Percentiles rank a stretch among this genome's conserved stretches.
These are phyloP conservation scores for Andrena bicolor DNA, from an alignment of 2,888 invertebrate species.

Conservation along the genomic window DNA sequence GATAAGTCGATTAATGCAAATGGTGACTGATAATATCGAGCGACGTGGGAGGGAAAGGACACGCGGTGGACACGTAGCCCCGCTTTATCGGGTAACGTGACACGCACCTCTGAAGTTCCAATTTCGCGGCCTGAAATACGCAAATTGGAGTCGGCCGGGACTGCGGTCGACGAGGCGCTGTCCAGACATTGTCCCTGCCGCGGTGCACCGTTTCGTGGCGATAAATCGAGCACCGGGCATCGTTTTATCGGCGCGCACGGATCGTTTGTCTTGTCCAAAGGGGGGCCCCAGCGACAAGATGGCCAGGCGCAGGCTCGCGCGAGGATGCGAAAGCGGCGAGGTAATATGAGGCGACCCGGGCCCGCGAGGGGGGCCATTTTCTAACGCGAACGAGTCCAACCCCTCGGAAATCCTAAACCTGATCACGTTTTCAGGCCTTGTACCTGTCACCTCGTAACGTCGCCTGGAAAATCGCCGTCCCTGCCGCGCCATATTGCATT, in stretches of 20 bases:
- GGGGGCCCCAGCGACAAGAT: constrained; percentile 24
- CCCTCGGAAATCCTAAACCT: constrained; percentile 73
- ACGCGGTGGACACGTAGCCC: constrained; percentile 7
- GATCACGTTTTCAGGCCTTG: constrained; percentile 66
- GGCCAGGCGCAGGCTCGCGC: constrained; percentile 18
- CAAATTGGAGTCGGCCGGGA: constrained; percentile 57
- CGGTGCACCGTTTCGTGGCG: constrained; percentile 68
- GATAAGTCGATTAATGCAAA: constrained; percentile 51
- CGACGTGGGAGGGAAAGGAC: not conserved
- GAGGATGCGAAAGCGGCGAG: constrained; percentile 65
- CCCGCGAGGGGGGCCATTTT: constrained; percentile 71
- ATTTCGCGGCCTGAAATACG: constrained; percentile 62
- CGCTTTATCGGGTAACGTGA: constrained; percentile 55
- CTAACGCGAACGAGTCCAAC: constrained; percentile 61
- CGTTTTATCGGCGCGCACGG: constrained; percentile 76
- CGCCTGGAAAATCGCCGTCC: constrained; percentile 21
- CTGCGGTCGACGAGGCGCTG: constrained; percentile 14
- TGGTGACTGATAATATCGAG: constrained; percentile 33
- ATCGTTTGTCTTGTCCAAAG: constrained; percentile 76
- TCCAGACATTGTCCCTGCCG: constrained; percentile 70
- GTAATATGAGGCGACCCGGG: constrained; percentile 77
- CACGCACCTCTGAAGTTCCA: constrained; percentile 40
- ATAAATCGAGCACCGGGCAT: constrained; percentile 77
- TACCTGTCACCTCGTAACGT: constrained; percentile 63
- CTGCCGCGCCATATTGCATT: constrained; percentile 1